These are phyloP conservation scores for Apteryx owenii DNA, from an alignment of 2,113 vertebrate genomes.

Conservation along the genomic window DNA sequence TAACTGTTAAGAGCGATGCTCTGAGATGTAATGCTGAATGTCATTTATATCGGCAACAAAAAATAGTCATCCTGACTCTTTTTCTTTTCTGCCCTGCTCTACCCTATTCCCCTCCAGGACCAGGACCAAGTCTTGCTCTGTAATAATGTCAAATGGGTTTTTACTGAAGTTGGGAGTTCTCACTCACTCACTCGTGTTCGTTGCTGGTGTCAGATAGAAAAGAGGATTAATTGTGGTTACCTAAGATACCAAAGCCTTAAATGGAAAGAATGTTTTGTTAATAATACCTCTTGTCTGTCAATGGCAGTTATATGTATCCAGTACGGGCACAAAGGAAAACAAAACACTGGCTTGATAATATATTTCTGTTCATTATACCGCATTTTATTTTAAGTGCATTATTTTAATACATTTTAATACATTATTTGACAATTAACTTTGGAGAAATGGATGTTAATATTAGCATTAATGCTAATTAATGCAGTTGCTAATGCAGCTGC, in stretches of 20 bases:
- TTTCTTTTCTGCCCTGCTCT: background rate
- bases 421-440: rapidly evolving
- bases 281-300: background rate
- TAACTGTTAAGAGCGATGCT: background rate
- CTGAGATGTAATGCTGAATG: rapidly evolving
- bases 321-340: background rate
- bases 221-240: slow-evolving; percentile 9
- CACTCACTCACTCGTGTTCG: background rate
- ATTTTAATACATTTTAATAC: background rate
- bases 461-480: background rate
- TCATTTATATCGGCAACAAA: background rate
- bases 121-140: background rate
- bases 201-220: background rate
- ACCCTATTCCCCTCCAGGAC: rapidly evolving
- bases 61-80: background rate
- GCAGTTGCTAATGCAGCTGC: background rate
- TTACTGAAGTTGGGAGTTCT: background rate
- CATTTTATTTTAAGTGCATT: background rate
- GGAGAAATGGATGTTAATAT: background rate
- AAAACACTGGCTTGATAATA: background rate
- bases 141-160: background rate
- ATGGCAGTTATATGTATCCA: background rate
- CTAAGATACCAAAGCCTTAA: background rate
- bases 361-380: background rate
- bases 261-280: background rate